Conservation (phyloP, 2,113 vertebrate genomes). For the Lagopus leucura region DNA sequence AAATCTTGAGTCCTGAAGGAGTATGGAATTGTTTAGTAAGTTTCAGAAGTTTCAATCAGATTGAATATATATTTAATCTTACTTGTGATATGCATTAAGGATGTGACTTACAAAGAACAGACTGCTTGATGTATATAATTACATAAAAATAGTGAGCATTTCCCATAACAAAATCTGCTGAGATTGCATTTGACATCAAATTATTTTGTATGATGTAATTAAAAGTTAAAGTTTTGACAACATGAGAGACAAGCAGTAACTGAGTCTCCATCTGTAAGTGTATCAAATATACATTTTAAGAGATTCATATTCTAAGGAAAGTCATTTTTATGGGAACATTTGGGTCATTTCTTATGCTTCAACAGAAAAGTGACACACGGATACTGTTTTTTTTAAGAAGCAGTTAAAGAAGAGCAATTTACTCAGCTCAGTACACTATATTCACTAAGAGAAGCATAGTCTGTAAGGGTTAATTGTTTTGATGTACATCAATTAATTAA, state of each 20-base stretch:
- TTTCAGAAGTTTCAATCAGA: neutral
- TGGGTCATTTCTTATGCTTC: neutral
- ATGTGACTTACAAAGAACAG: neutral
- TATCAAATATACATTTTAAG: neutral
- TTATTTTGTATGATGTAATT: neutral
- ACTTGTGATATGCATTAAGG: neutral
- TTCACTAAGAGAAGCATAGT: neutral
- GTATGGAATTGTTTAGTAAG: neutral
- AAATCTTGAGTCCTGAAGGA: neutral
- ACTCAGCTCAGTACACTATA: neutral
- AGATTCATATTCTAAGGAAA: neutral
- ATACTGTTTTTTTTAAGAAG: neutral
- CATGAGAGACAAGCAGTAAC: neutral
- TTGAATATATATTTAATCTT: neutral
- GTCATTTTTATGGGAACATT: neutral
- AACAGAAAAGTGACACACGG: neutral
- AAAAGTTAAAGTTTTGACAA: neutral
- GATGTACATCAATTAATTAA: neutral
- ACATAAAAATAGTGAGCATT: neutral
- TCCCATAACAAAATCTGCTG: neutral
- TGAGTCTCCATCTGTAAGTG: neutral
- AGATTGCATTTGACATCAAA: neutral
- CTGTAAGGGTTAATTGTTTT: neutral
- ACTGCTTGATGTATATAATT: neutral
- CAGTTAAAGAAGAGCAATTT: neutral